A percentile compares a stretch with the other conserved stretches of the same genome.
Evolutionary conservation across 2,888 invertebrate genomes (phyloP).

Genomic region (Spisula solida): DNA sequence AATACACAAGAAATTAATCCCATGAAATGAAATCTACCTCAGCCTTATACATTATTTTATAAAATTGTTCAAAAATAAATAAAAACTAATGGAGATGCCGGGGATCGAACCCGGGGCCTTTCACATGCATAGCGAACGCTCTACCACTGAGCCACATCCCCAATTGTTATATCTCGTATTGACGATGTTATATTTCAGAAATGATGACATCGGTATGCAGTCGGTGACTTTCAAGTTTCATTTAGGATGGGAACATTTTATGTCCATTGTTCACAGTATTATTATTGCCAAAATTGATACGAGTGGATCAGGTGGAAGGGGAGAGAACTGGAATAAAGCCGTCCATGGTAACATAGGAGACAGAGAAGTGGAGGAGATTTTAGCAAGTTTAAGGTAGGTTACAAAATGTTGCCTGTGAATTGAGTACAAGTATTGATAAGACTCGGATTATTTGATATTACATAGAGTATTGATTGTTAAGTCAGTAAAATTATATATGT

Average conservation of each 20-base stretch:
- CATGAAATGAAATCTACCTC: no score
- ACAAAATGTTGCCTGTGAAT: no score
- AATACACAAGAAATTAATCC: no score
- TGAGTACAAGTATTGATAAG: no score
- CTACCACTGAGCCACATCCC: conserved; percentile 59
- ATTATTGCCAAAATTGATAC: conserved; percentile 98
- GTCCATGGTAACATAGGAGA: conserved; percentile 95
- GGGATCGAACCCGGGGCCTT: conserved; percentile 54
- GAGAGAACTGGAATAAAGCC: conserved; percentile 94
- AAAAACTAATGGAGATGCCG: conserved; percentile 44
- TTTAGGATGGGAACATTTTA: conserved; percentile 95
- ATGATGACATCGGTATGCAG: conserved; percentile 88
- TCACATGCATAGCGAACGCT: conserved; percentile 59
- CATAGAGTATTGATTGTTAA: no score
- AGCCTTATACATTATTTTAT: background rate
- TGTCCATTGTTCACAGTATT: conserved; percentile 94
- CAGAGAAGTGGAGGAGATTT: conserved; percentile 96
- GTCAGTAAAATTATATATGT: no score
- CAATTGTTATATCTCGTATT: background rate
- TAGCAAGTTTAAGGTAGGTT: conserved; percentile 91
- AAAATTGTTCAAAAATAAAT: background rate
- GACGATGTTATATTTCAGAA: conserved; percentile 32
- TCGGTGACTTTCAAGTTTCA: conserved; percentile 96
- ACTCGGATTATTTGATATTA: no score
- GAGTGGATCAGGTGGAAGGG: conserved; percentile 95